Evolutionary conservation across 1,140 invertebrate genomes (phyloP).

Genomic region (Drosophila tani): DNA sequence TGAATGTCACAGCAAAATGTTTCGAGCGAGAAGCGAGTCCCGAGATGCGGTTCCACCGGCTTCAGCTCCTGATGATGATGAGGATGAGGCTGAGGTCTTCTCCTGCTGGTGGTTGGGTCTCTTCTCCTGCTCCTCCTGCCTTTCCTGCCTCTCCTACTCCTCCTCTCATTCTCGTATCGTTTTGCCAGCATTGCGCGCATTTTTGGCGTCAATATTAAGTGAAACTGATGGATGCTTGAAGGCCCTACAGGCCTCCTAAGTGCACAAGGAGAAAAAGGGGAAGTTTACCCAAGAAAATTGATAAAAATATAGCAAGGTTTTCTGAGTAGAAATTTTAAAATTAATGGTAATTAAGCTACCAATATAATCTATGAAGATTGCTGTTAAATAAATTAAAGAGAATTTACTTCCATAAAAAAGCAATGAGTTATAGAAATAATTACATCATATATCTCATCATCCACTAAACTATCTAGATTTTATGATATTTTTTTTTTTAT

Average conservation of each 20-base stretch:
- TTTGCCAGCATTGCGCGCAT: conserved; percentile 83
- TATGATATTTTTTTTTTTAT: background rate
- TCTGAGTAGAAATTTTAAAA: background rate
- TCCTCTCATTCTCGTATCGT: conserved; percentile 69
- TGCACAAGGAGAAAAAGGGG: conserved; percentile 23
- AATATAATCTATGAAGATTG: no score
- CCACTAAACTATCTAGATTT: background rate
- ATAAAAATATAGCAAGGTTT: background rate
- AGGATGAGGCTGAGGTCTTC: conserved; percentile 5
- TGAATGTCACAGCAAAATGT: conserved; percentile 84
- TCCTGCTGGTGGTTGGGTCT: conserved; percentile 16
- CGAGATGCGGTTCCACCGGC: conserved; percentile 32
- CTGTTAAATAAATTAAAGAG: no score
- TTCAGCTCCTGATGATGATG: conserved; percentile 15
- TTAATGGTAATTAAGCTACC: no score
- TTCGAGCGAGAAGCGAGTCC: conserved; percentile 50
- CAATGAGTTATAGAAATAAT: no score
- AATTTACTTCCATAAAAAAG: no score
- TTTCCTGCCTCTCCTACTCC: conserved; percentile 4
- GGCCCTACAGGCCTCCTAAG: conserved; percentile 36
- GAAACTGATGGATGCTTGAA: conserved; percentile 83
- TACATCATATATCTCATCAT: background rate
- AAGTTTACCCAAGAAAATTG: background rate
- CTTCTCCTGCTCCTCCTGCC: conserved; percentile 3
- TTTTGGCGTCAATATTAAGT: conserved; percentile 85